Base-by-base conservation (phyloP, 2,888 invertebrate species). In the Tenthredo amoena region DNA sequence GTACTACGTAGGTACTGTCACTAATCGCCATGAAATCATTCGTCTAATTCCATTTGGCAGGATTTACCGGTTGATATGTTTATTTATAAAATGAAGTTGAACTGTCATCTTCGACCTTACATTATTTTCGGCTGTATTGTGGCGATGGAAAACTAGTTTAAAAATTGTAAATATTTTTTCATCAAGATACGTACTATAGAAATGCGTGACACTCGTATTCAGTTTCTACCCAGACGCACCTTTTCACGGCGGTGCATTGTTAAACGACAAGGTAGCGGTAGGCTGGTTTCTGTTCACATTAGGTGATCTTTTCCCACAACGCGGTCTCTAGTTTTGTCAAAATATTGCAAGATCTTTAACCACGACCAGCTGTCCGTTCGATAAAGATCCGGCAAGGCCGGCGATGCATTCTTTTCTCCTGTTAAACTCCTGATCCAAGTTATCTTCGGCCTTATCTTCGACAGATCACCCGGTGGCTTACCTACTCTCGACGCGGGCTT, bases 301-400 rank as follows among this genome's bases (percentile, higher is more conserved):
- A 81, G 81, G 40, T 81, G 81, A 81, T 81, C 62, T 62, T 81
- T 81, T 81, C 81, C 81, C 81, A 81, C 81, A 85, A 77, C 58
- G 85, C 34, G 85, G 85, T 43, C 71, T 65, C 40, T 21, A 31
- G 77, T 85, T 79, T 76, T 85, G 85, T 85, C 85, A 85, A 85
- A 85, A 85, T 85, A 85, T 79, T 79, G 50, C 85, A 81, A 81
- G 81, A 81, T 81, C 81, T 58, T 62, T 81, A 79, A 68, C 77
- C 81, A 62, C 47, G 15, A 7, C 76, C 85, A 85, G 85, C 85
- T 85, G 85, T 85, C 79, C 50, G 26, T 21, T 7, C 10, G 85
- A 85, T 85, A 85, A 65, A 31, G 47, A 85, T 85, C 85, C 21
- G 43, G 65, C 37, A 81, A 62, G 81, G 81, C 47, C 81, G 62